phyloP scores from a whole-genome alignment of 2,888 invertebrate genomes.

The Ditula angustiorana region DNA sequence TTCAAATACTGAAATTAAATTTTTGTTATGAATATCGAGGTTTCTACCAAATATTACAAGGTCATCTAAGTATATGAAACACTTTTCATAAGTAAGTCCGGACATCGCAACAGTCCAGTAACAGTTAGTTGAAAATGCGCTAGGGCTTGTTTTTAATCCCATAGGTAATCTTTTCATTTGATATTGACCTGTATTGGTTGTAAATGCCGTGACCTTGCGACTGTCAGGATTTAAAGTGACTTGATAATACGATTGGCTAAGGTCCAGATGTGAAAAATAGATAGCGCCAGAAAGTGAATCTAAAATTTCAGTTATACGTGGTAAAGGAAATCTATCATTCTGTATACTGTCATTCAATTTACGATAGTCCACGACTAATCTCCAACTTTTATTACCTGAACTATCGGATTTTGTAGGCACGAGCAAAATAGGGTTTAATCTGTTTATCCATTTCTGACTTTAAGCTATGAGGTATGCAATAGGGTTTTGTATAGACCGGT shows the following conservation, averaged over 20 bases:
- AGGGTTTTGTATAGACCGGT: conserved; percentile 13
- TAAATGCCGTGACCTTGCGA: conserved; percentile 4
- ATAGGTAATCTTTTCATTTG: conserved; percentile 3
- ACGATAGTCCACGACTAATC: background rate
- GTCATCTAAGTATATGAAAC: background rate
- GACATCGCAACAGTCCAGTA: conserved; percentile 15
- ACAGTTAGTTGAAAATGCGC: background rate
- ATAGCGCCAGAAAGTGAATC: no score
- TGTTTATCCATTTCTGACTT: conserved; percentile 20
- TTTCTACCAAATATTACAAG: no score
- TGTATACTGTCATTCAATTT: no score
- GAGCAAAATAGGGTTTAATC: conserved; percentile 4
- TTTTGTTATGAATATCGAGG: no score
- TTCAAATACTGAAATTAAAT: no score
- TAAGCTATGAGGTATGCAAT: conserved; percentile 13
- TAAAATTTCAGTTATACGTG: no score
- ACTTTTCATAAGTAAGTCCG: conserved; percentile 1
- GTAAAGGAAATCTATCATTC: no score
- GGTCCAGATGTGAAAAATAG: conserved; percentile 8
- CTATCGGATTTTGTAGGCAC: background rate
- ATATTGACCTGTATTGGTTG: conserved; percentile 1
- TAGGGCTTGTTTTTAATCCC: background rate
- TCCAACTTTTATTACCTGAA: background rate
- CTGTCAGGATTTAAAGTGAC: background rate
- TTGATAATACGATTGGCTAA: conserved; percentile 11